Evolutionary conservation across 2,113 vertebrate species (phyloP).

Genomic region (Oxyura jamaicensis): DNA sequence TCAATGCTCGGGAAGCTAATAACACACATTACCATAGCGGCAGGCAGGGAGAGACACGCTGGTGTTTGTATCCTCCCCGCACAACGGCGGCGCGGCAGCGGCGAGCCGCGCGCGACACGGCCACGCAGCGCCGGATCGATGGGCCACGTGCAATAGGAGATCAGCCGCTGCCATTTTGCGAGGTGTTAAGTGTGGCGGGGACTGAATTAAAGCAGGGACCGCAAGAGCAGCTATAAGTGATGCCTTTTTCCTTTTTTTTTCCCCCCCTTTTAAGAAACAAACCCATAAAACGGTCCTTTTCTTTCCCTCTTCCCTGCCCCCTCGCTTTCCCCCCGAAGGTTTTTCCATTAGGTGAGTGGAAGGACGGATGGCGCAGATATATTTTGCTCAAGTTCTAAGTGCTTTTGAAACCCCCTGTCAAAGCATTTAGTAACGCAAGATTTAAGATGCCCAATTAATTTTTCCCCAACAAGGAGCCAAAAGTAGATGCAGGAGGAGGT

Average conservation of each 20-base stretch:
- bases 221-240: constrained; percentile 56
- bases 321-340: background rate
- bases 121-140: background rate
- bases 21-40: background rate
- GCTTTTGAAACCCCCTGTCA: constrained; percentile 79
- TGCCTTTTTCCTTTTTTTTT: background rate
- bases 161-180: constrained; percentile 61
- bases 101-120: background rate
- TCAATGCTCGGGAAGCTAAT: background rate
- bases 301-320: constrained; percentile 1
- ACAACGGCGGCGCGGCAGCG: background rate
- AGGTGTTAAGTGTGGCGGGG: constrained; percentile 53
- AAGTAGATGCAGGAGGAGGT: constrained; percentile 81
- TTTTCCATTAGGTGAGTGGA: constrained; percentile 76
- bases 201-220: constrained; percentile 57
- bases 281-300: constrained; percentile 61
- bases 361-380: constrained; percentile 61
- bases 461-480: constrained; percentile 80
- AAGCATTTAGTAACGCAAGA: constrained; percentile 77
- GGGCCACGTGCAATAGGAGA: constrained; percentile 48
- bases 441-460: constrained; percentile 84
- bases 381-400: constrained; percentile 74
- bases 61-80: background rate
- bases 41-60: background rate
- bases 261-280: constrained; percentile 46